Evolutionary conservation across 2,113 vertebrate species (phyloP).

Genomic region (Benitochromis conjunctus): DNA sequence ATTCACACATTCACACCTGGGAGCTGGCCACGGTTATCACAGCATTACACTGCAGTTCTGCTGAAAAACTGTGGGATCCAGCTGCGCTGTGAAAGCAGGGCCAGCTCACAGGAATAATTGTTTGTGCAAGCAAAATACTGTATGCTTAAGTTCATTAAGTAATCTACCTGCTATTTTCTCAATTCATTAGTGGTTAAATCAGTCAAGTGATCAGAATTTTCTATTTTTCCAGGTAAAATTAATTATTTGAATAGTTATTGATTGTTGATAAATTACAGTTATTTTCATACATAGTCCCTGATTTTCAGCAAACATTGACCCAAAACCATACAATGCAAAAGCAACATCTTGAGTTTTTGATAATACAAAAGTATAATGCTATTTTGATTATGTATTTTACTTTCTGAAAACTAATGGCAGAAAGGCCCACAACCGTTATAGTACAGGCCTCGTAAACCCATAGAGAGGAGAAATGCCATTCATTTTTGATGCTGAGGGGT

Average conservation of each 20-base stretch:
- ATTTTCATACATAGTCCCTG: neutral
- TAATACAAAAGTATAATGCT: neutral
- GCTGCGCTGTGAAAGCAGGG: neutral
- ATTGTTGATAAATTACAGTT: neutral
- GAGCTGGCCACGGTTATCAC: constrained; percentile 12
- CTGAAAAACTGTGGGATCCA: neutral
- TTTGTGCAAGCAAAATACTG: neutral
- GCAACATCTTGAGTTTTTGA: neutral
- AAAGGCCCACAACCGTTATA: neutral
- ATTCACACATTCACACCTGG: constrained; percentile 29
- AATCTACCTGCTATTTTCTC: neutral
- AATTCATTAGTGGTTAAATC: neutral
- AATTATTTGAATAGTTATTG: too few species aligned
- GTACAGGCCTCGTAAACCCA: neutral
- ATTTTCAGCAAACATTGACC: neutral
- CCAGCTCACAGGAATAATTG: neutral
- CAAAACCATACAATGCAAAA: neutral
- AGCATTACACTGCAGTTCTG: neutral
- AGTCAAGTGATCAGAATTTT: neutral
- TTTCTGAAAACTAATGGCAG: neutral
- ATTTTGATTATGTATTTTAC: neutral
- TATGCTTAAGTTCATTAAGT: neutral
- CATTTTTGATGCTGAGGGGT: neutral
- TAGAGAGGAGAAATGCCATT: neutral
- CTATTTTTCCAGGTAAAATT: neutral